A percentile compares a stretch with the other conserved stretches of the same genome.
Conservation (phyloP, 2,113 vertebrate species). For the Amazona vittata region DNA sequence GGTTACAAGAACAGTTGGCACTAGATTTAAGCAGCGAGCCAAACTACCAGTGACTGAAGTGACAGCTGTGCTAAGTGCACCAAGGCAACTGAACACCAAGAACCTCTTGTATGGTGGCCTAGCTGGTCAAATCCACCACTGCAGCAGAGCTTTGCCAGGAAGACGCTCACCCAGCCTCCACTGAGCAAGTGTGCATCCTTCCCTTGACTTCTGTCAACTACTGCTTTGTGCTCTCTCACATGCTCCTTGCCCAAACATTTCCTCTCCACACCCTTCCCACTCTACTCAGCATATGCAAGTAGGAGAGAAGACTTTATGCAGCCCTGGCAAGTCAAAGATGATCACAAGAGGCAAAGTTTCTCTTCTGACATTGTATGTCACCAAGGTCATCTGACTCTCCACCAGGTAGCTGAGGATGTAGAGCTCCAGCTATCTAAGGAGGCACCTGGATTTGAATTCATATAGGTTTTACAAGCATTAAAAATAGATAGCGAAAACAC, state of each 20-base stretch:
- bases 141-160: not conserved
- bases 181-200: not conserved
- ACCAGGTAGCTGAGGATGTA: not conserved
- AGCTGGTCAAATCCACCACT: not conserved
- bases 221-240: not conserved
- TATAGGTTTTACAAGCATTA: fast-evolving
- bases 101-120: not conserved
- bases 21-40: not conserved
- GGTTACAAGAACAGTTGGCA: not conserved
- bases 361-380: not conserved
- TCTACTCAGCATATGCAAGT: fast-evolving
- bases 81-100: fast-evolving
- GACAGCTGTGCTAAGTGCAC: not conserved
- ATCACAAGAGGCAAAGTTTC: not conserved
- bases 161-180: not conserved
- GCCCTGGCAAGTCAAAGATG: not conserved
- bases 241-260: not conserved
- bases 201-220: not conserved
- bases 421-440: not conserved
- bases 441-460: not conserved
- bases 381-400: not conserved
- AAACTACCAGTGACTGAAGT: not conserved
- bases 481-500: not conserved
- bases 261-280: no score
- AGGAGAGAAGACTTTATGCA: not conserved